Percentiles rank a stretch among this genome's conserved stretches.
These are phyloP conservation scores for Trissolcus brochymenae DNA, from an alignment of 2,888 invertebrate genomes.

Conservation along the genomic window DNA sequence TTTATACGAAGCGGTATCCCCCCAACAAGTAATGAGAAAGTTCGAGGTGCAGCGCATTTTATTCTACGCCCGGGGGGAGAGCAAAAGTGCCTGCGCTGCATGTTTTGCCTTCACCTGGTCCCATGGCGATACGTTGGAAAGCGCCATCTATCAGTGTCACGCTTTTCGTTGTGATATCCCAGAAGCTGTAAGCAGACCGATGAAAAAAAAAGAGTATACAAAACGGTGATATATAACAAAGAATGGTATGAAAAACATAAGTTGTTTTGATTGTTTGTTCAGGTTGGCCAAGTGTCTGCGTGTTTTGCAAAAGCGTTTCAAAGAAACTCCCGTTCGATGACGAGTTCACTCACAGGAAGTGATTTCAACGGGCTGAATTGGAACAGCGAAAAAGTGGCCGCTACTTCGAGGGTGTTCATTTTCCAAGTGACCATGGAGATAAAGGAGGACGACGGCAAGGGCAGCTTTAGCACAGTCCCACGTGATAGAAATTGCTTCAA, in stretches of 20 bases:
- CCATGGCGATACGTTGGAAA: conserved; percentile 91
- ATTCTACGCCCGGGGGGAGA: conserved; percentile 94
- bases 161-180: conserved; percentile 96
- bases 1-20: conserved; percentile 86
- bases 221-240: no score
- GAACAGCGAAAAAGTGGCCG: conserved; percentile 78
- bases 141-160: conserved; percentile 96
- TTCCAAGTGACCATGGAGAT: conserved; percentile 96
- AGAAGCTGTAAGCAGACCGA: conserved; percentile 85
- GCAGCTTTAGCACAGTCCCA: conserved; percentile 87
- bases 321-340: conserved; percentile 89
- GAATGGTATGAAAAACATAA: not conserved
- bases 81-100: conserved; percentile 88
- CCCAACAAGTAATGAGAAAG: conserved; percentile 86
- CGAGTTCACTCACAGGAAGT: conserved; percentile 83
- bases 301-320: conserved; percentile 97
- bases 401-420: conserved; percentile 82
- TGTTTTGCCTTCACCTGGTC: conserved; percentile 99
- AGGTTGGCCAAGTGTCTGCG: conserved; percentile 79
- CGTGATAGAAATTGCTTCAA: conserved; percentile 92
- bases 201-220: not conserved
- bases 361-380: conserved; percentile 80
- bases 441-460: conserved; percentile 93
- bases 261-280: conserved; percentile 30
- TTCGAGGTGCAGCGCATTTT: conserved; percentile 95